These are phyloP conservation scores for Labroides dimidiatus DNA, from an alignment of 2,797 vertebrate genomes.

Conservation along the genomic window DNA sequence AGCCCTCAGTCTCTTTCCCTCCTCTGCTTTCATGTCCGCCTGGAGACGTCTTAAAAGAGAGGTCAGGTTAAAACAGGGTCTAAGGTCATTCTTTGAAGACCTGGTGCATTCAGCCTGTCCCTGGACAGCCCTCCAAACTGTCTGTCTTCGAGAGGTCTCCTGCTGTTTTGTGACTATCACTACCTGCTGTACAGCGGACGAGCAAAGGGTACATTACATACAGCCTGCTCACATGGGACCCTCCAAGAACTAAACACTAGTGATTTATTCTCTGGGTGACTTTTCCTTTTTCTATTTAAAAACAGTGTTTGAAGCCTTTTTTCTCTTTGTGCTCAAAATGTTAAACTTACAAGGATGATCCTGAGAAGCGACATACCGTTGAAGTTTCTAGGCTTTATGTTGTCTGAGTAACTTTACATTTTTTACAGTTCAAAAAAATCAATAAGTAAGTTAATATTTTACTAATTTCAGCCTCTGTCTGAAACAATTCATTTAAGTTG, in stretches of 20 bases:
- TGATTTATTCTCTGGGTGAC: background rate
- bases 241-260: background rate
- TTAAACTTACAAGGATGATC: background rate
- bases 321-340: background rate
- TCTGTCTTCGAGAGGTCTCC: conserved; percentile 32
- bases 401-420: too few relatives aligned
- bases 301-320: background rate
- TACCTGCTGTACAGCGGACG: conserved; percentile 44
- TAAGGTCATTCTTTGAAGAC: conserved; percentile 44
- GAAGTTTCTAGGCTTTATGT: background rate
- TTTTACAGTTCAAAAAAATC: too few relatives aligned
- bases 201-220: conserved; percentile 12
- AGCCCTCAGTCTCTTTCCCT: conserved; percentile 17
- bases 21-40: conserved; percentile 25
- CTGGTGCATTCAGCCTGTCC: conserved; percentile 39
- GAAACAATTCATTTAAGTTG: too few relatives aligned
- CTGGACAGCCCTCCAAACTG: background rate
- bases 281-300: conserved; percentile 3
- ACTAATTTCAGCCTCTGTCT: too few relatives aligned
- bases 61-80: conserved; percentile 37
- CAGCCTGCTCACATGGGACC: conserved; percentile 18
- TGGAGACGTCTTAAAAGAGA: conserved; percentile 39
- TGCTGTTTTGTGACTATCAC: conserved; percentile 39
- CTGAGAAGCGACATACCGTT: background rate
- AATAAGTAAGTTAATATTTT: too few relatives aligned